Evolutionary conservation across 2,797 vertebrate genomes (phyloP).

Genomic region (Anguilla megastoma): DNA sequence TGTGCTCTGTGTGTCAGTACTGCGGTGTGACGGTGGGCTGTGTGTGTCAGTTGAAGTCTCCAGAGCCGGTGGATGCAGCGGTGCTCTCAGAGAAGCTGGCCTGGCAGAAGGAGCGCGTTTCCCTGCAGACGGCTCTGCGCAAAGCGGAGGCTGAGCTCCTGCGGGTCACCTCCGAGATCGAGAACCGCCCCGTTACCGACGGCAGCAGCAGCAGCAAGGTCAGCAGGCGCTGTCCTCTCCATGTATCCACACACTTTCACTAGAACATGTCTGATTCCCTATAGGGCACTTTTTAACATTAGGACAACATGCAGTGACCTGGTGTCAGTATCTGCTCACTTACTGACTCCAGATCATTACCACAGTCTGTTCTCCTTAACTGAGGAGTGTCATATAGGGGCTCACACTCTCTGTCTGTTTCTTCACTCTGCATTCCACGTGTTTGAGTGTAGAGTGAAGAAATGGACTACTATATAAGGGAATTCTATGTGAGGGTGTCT

Average conservation of each 20-base stretch:
- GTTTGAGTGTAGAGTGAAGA: background rate
- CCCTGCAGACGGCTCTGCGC: conserved; percentile 54
- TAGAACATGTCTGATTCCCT: background rate
- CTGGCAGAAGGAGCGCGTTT: conserved; percentile 62
- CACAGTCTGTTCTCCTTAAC: background rate
- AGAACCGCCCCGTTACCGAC: conserved; percentile 71
- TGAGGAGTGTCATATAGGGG: too few species aligned
- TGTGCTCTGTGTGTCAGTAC: background rate
- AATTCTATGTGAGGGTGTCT: background rate
- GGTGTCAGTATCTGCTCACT: too few species aligned
- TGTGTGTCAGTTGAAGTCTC: conserved; percentile 36
- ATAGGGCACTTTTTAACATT: background rate
- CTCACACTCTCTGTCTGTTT: too few species aligned
- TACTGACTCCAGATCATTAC: background rate
- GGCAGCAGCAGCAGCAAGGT: conserved; percentile 72
- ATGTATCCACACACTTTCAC: too few species aligned
- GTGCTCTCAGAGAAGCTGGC: conserved; percentile 58
- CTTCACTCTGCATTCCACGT: too few species aligned
- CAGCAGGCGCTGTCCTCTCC: conserved; percentile 28
- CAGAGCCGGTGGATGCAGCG: conserved; percentile 34
- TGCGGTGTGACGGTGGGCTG: background rate
- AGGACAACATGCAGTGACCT: background rate
- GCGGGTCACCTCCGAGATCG: conserved; percentile 57
- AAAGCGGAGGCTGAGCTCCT: conserved; percentile 67
- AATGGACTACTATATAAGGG: background rate